A percentile compares a stretch with the other conserved stretches of the same genome.
Evolutionary conservation across 2,113 vertebrate species (phyloP).

Genomic region (Mola mola): DNA sequence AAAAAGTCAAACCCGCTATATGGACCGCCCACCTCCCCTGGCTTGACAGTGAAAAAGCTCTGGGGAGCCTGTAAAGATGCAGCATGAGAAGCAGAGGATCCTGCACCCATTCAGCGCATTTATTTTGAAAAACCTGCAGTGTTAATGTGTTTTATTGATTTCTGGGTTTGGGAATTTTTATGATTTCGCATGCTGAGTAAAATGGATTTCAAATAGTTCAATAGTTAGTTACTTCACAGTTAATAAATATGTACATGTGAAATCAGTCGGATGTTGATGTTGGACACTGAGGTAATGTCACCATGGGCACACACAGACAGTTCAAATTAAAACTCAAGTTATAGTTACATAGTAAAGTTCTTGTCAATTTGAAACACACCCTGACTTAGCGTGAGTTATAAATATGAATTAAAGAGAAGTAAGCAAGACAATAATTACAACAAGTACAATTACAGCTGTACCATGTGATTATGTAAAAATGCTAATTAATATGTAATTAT

Average conservation of each 20-base stretch:
- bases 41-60: too few species aligned
- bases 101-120: not conserved
- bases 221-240: not conserved
- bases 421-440: too few species aligned
- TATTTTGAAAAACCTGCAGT: not conserved
- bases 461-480: too few species aligned
- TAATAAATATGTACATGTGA: not conserved
- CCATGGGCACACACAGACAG: not conserved
- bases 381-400: not conserved
- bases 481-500: too few species aligned
- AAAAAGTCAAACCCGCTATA: constrained; percentile 23
- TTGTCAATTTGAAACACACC: too few species aligned
- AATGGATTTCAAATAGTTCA: not conserved
- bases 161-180: not conserved
- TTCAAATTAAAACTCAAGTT: not conserved
- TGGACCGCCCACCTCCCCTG: constrained; percentile 6
- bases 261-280: not conserved
- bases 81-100: constrained; percentile 14
- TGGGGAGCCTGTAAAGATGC: not conserved
- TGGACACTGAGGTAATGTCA: not conserved
- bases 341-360: not conserved
- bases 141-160: not conserved
- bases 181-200: not conserved
- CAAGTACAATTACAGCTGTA: not conserved
- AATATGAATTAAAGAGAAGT: not conserved